phyloP scores from a whole-genome alignment of 30 jellyfish, hydroid and myxozoan species.

The Aurelia aurita region DNA sequence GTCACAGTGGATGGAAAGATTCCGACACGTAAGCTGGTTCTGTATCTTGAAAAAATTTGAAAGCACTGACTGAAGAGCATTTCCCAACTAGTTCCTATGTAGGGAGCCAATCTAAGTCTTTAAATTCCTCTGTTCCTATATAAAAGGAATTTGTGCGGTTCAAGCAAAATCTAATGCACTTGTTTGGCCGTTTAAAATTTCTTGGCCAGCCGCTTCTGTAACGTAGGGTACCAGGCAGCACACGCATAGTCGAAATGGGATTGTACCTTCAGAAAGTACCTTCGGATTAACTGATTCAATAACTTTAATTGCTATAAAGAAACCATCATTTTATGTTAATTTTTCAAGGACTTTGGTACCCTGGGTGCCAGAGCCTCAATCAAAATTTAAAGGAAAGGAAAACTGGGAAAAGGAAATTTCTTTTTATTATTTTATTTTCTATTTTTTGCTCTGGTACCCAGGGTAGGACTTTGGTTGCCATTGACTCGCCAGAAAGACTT shows the following conservation, averaged over 20 bases:
- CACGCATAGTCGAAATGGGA: constrained; percentile 45
- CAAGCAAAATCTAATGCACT: too few species aligned
- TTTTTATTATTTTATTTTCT: too few species aligned
- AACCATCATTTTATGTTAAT: not conserved
- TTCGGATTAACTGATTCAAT: not conserved
- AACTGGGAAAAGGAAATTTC: too few species aligned
- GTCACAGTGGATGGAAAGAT: too few species aligned
- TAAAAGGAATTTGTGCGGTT: not conserved
- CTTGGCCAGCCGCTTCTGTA: constrained; percentile 12
- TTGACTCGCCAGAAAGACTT: constrained; percentile 15
- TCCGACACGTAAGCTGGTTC: too few species aligned
- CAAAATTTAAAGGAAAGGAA: too few species aligned
- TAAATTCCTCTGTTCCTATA: constrained; percentile 2
- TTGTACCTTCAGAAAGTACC: constrained; percentile 14
- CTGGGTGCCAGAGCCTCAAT: too few species aligned
- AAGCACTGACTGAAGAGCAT: too few species aligned
- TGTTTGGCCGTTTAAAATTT: constrained; percentile 7
- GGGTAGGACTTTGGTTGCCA: constrained; percentile 17
- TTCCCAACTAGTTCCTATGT: not conserved
- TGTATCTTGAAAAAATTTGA: too few species aligned
- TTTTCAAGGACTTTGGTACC: too few species aligned
- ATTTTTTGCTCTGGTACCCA: too few species aligned
- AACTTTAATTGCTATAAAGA: not conserved
- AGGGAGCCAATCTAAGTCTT: not conserved
- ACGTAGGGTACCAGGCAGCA: constrained; percentile 14